phyloP scores from a whole-genome alignment of 2,113 vertebrate genomes.

The Callochromis pleurospilus region DNA sequence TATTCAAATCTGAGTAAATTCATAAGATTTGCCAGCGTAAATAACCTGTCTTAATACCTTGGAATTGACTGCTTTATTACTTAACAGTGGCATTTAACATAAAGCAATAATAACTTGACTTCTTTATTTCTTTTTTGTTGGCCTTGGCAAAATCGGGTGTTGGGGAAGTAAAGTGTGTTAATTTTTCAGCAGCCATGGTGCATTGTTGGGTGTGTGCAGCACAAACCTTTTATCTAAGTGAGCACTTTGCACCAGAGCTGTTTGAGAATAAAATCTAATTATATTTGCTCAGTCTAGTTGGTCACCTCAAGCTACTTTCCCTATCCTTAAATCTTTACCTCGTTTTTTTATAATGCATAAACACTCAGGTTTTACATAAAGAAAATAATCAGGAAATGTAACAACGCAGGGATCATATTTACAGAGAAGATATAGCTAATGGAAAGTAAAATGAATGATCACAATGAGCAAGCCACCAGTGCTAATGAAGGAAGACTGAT shows the following conservation, averaged over 20 bases:
- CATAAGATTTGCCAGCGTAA: not conserved
- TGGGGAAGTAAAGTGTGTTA: not conserved
- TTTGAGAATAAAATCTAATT: not conserved
- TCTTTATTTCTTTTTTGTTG: not conserved
- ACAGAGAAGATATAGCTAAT: not conserved
- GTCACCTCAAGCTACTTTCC: not conserved
- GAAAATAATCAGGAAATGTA: not conserved
- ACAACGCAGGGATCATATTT: not conserved
- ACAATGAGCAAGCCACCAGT: not conserved
- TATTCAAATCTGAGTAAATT: not conserved
- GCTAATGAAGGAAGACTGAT: conserved; percentile 4
- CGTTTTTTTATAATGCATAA: not conserved
- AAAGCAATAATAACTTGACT: not conserved
- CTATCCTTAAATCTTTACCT: not conserved
- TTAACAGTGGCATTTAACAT: not conserved
- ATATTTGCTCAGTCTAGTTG: not conserved
- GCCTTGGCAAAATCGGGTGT: not conserved
- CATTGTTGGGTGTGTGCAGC: not conserved
- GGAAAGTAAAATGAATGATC: not conserved
- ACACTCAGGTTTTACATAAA: not conserved
- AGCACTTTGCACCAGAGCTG: not conserved
- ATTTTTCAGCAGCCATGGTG: not conserved
- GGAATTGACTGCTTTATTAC: not conserved
- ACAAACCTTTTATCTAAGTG: not conserved
- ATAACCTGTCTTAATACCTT: not conserved